Base-by-base conservation (phyloP, 2,888 invertebrate genomes). In the Candidula unifasciata region DNA sequence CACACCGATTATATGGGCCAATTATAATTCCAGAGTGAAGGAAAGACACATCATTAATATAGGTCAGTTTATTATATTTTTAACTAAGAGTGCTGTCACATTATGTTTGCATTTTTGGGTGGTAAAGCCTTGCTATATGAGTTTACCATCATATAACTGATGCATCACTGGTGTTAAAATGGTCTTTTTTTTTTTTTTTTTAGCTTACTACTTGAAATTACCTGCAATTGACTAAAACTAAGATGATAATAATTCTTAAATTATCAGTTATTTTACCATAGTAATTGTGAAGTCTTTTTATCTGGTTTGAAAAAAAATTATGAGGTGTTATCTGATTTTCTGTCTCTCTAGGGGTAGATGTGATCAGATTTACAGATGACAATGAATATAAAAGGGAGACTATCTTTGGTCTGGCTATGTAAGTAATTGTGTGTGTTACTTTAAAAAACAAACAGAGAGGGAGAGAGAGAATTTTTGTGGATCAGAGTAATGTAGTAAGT, bases 381-480 rank as follows among this genome's bases (percentile, higher is more conserved):
- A 86, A 90, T 30, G 92, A 93, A 60, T 95, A 95, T 90, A 94
- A 94, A 89, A 92, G 92, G 82, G 95, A 95, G 88, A 95, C 95
- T 2, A 95, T 95, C 80, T 91, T 95, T 13, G 95, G 95, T 10
- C 92, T 95, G 71, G 94, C 94, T n/a, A 94, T 95, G 95, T 95
- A 91, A 93, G 94, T 90, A n/a, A n/a, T 52, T 33, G 3, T 66
- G 24, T 68, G 13, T n/a, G n/a, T n/a, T n/a, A n/a, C n/a, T n/a
- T n/a, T n/a, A n/a, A n/a, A n/a, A n/a, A n/a, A n/a, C n/a, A n/a
- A n/a, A n/a, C n/a, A n/a, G n/a, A n/a, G n/a, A n/a, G n/a, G n/a
- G n/a, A n/a, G n/a, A n/a, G n/a, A n/a, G n/a, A n/a, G n/a, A n/a
- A n/a, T n/a, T n/a, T n/a, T n/a, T n/a, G n/a, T n/a, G n/a, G n/a